Conservation (phyloP, 2,888 invertebrate species). For the Rapana venosa region DNA sequence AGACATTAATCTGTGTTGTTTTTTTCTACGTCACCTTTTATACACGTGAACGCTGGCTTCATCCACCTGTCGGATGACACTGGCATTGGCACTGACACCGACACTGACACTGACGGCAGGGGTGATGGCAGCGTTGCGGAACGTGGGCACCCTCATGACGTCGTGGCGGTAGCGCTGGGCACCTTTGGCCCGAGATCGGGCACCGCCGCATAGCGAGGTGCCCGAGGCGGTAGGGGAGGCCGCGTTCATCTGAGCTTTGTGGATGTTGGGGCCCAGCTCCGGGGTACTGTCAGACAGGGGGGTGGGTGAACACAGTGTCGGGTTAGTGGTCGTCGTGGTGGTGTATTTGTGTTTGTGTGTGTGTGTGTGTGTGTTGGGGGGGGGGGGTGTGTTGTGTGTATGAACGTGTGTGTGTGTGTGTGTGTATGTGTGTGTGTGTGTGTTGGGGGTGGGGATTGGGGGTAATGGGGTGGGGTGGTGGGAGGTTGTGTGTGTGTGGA, state of each 20-base stretch:
- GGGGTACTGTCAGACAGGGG: constrained; percentile 57
- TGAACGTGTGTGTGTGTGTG: too few relatives aligned
- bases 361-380: too few relatives aligned
- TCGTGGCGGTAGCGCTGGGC: constrained; percentile 51
- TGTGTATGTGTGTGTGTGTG: too few relatives aligned
- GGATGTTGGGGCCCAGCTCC: constrained; percentile 51
- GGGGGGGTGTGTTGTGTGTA: too few relatives aligned
- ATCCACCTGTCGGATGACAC: constrained; percentile 41
- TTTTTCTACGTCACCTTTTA: constrained; percentile 49
- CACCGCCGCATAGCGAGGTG: background rate
- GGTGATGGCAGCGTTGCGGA: constrained; percentile 61
- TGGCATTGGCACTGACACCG: too few relatives aligned
- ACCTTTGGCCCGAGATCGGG: constrained; percentile 49
- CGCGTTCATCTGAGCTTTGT: constrained; percentile 41
- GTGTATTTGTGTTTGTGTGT: too few relatives aligned
- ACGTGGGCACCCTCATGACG: constrained; percentile 54
- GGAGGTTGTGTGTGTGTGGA: too few relatives aligned
- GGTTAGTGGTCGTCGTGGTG: too few relatives aligned
- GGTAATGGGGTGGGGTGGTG: too few relatives aligned
- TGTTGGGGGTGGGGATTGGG: too few relatives aligned
- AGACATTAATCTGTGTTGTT: too few relatives aligned
- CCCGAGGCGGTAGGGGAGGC: background rate
- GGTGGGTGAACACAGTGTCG: too few relatives aligned
- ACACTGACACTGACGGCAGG: constrained; percentile 48
- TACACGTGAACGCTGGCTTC: constrained; percentile 56